These are phyloP conservation scores for Rattus rattus DNA, from an alignment of 2,113 vertebrate species.

Conservation along the genomic window DNA sequence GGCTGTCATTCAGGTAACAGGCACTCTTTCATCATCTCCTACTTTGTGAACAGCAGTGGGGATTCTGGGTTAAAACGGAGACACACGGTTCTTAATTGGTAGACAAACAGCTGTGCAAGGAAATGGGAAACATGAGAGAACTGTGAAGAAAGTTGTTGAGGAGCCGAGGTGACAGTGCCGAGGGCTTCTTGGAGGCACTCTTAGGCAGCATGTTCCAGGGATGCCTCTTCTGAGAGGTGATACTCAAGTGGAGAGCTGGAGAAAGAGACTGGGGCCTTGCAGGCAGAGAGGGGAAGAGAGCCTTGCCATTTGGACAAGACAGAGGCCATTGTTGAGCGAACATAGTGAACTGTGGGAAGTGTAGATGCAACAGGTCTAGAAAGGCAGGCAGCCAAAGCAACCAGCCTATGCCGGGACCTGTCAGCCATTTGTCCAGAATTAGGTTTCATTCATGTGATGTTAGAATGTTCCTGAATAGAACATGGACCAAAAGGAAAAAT, in stretches of 20 bases:
- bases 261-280: too few relatives aligned
- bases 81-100: background rate
- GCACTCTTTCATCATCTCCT: background rate
- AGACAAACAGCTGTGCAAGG: background rate
- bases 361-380: fast-evolving
- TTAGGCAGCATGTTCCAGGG: background rate
- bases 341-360: fast-evolving
- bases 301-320: background rate
- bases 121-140: background rate
- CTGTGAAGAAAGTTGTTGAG: background rate
- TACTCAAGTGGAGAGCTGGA: background rate
- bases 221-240: background rate
- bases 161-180: background rate
- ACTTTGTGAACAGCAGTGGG: background rate
- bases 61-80: background rate
- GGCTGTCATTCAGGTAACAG: background rate
- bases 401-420: background rate
- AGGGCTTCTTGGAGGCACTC: background rate
- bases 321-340: background rate
- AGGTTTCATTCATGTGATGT: background rate
- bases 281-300: too few relatives aligned
- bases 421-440: background rate
- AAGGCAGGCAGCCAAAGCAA: fast-evolving
- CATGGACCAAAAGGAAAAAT: background rate
- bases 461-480: background rate